A percentile compares a stretch with the other conserved stretches of the same genome.
These are phyloP conservation scores for Lagria hirta DNA, from an alignment of 2,888 invertebrate genomes.

Conservation along the genomic window DNA sequence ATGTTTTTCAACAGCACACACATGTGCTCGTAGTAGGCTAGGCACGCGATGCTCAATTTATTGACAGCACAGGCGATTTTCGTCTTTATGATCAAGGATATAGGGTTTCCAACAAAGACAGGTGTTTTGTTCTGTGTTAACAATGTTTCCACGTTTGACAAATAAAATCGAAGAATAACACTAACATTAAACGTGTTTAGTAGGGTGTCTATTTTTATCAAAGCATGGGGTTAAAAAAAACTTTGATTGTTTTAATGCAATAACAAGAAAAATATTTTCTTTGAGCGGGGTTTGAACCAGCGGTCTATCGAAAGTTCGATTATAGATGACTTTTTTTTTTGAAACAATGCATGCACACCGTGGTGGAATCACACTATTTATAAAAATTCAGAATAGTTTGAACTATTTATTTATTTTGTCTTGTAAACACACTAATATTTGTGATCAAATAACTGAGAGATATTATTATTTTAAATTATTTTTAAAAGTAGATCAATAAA, in stretches of 20 bases:
- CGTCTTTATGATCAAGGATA: constrained; percentile 5
- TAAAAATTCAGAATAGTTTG: too few species aligned
- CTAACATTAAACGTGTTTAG: too few species aligned
- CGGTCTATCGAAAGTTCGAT: constrained; percentile 58
- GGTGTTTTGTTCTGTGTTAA: constrained; percentile 12
- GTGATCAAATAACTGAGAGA: too few species aligned
- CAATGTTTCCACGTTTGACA: background rate
- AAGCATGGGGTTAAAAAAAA: constrained; percentile 1
- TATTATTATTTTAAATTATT: too few species aligned
- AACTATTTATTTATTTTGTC: too few species aligned
- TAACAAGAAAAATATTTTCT: constrained; percentile 50
- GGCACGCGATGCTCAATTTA: constrained; percentile 18
- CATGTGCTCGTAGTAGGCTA: constrained; percentile 15
- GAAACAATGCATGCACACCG: too few species aligned
- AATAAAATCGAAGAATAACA: too few species aligned
- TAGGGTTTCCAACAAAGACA: constrained; percentile 1
- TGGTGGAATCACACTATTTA: too few species aligned
- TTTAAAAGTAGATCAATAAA: too few species aligned
- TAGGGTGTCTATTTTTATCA: too few species aligned
- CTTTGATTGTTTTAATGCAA: background rate
- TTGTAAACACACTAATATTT: too few species aligned
- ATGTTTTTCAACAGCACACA: constrained; percentile 15
- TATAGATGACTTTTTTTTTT: too few species aligned
- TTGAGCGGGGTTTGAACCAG: constrained; percentile 72
- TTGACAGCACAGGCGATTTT: background rate